Base-by-base conservation (phyloP, 2,888 invertebrate genomes). In the Stramonita haemastoma region DNA sequence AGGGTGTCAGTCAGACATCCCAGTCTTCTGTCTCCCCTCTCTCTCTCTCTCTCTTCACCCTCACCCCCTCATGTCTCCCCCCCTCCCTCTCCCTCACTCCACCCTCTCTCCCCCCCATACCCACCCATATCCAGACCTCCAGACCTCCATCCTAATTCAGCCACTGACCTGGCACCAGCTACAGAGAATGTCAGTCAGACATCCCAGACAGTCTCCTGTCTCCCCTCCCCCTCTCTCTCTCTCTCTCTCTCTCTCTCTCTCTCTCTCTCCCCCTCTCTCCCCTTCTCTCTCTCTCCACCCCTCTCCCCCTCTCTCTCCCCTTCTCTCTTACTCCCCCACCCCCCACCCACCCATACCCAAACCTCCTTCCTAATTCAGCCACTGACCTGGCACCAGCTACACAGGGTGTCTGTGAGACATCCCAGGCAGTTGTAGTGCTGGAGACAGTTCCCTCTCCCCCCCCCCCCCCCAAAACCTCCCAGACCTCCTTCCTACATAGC, bases 1-100 rank as follows among this genome's bases (percentile, higher is more conserved):
- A 97, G 97, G 0, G 98, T 97, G 96, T 99, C 98, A 0, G 98
- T 97, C 89, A 99, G 96, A 95, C n/a, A n/a, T n/a, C n/a, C n/a
- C n/a, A 98, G 96, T n/a, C n/a, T n/a, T n/a, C n/a, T n/a, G n/a
- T n/a, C n/a, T n/a, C n/a, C n/a, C n/a, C n/a, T n/a, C n/a, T n/a
- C n/a, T n/a, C n/a, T n/a, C n/a, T n/a, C n/a, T n/a, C n/a, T n/a
- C n/a, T n/a, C n/a, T n/a, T n/a, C n/a, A 46, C 46, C 46, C 46
- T 46, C 46, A 46, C 46, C 46, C 46, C 8, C 46, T 46, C 46
- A 2, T 8, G 46, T 46, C 8, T 46, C 46, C 46, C 46, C 46
- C 8, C 46, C 8, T 8, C 8, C 46, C 8, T 46, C 46, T 46
- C 46, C 46, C 2, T 46, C n/a, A n/a, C n/a, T n/a, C n/a, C n/a